Percentiles rank a stretch among this genome's conserved stretches.
These are phyloP conservation scores for Oeneis ivallda DNA, from an alignment of 2,888 invertebrate species.

Conservation along the genomic window DNA sequence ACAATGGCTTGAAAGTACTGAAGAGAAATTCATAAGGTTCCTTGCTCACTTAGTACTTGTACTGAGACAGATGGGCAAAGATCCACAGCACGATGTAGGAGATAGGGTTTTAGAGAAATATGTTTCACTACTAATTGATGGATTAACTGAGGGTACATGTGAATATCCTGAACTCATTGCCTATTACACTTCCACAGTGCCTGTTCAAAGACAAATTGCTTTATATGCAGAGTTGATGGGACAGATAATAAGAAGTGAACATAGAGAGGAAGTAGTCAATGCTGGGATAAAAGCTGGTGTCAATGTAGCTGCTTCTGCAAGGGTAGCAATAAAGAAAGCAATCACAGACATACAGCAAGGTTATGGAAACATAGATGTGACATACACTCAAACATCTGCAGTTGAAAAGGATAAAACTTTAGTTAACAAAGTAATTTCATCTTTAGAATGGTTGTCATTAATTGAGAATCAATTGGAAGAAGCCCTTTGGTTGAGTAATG, in stretches of 20 bases:
- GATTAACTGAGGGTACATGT: slow-evolving; percentile 70
- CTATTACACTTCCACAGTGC: slow-evolving; percentile 91
- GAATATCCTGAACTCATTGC: slow-evolving; percentile 91
- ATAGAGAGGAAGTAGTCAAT: slow-evolving; percentile 84
- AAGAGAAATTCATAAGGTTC: slow-evolving; percentile 86
- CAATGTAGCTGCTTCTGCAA: slow-evolving; percentile 92
- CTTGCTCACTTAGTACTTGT: slow-evolving; percentile 92
- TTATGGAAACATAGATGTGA: slow-evolving; percentile 76
- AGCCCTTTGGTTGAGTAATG: slow-evolving; percentile 93
- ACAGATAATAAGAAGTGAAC: slow-evolving; percentile 83
- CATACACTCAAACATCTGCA: slow-evolving; percentile 85
- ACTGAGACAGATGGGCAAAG: slow-evolving; percentile 89
- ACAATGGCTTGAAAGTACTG: slow-evolving; percentile 82
- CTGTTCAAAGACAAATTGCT: slow-evolving; percentile 72
- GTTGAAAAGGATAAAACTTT: slow-evolving; percentile 74
- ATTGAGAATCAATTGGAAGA: slow-evolving; percentile 89
- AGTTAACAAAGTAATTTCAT: slow-evolving; percentile 67
- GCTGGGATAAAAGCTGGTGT: slow-evolving; percentile 89
- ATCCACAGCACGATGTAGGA: slow-evolving; percentile 85
- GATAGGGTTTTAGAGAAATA: slow-evolving; percentile 89
- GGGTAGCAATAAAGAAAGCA: slow-evolving; percentile 90
- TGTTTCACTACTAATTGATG: slow-evolving; percentile 86
- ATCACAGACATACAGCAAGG: slow-evolving; percentile 71
- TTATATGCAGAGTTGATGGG: slow-evolving; percentile 87
- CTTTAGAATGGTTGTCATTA: slow-evolving; percentile 93